These are phyloP conservation scores for Mesoclemmys tuberculata DNA, from an alignment of 2,113 vertebrate species.

Conservation along the genomic window DNA sequence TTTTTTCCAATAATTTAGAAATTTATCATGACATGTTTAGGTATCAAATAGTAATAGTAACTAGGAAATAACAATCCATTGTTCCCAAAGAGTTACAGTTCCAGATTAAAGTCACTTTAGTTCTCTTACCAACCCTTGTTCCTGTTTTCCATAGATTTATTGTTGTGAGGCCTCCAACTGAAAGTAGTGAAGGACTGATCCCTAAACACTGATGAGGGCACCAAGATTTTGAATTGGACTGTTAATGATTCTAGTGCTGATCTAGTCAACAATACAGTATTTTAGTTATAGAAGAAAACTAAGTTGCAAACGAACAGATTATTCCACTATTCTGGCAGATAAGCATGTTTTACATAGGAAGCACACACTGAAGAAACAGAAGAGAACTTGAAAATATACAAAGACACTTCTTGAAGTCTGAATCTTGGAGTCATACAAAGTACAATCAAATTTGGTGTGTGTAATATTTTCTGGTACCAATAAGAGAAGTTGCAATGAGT, in stretches of 20 bases:
- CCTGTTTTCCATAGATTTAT: not conserved
- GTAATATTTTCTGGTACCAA: not conserved
- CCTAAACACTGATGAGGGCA: not conserved
- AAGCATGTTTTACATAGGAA: not conserved
- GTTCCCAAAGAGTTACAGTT: not conserved
- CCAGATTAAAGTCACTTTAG: not conserved
- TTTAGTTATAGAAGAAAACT: not conserved
- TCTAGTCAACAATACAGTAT: not conserved
- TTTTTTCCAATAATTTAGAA: not conserved
- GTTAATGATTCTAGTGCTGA: not conserved
- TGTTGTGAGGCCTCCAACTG: not conserved
- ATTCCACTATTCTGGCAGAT: not conserved
- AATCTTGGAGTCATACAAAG: not conserved
- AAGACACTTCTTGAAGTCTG: not conserved
- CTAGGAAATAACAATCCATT: not conserved
- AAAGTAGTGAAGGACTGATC: not conserved
- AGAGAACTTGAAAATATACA: not conserved
- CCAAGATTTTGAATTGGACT: not conserved
- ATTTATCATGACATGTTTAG: not conserved
- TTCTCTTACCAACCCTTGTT: not conserved
- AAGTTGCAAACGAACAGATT: not conserved
- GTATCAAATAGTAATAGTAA: not conserved
- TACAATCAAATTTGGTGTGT: not conserved
- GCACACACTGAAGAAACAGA: not conserved
- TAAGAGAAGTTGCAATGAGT: not conserved